Evolutionary conservation across 2,888 invertebrate species (phyloP).

Genomic region (Hirtodrosophila duncani): DNA sequence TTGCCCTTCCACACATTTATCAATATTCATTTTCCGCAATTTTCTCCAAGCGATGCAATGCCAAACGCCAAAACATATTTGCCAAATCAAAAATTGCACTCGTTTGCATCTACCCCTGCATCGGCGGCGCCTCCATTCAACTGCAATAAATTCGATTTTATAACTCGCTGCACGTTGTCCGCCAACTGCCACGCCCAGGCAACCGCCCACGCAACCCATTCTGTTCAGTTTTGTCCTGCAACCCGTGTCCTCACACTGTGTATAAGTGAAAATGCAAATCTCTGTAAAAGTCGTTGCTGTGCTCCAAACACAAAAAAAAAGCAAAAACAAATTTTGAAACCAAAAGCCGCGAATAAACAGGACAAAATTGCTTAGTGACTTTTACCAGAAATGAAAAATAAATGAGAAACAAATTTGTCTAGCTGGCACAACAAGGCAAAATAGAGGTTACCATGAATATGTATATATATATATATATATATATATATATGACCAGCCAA

Average conservation of each 20-base stretch:
- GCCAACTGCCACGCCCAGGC: not conserved
- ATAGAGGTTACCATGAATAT: slow-evolving; percentile 5
- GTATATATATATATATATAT: too few relatives aligned
- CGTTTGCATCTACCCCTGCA: not conserved
- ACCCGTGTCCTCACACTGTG: too few relatives aligned
- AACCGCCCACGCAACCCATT: not conserved
- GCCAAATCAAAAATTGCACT: slow-evolving; percentile 60
- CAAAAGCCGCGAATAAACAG: slow-evolving; percentile 23
- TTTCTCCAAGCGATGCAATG: too few relatives aligned
- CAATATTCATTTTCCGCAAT: slow-evolving; percentile 15
- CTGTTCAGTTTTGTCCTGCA: not conserved
- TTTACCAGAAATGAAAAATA: slow-evolving; percentile 29
- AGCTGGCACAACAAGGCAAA: slow-evolving; percentile 14
- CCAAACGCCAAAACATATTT: slow-evolving; percentile 39
- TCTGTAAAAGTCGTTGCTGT: slow-evolving; percentile 19
- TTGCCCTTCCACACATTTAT: slow-evolving; percentile 3
- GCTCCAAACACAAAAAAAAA: slow-evolving; percentile 29
- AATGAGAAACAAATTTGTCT: slow-evolving; percentile 17
- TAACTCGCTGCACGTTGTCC: slow-evolving; percentile 33
- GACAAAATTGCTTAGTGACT: slow-evolving; percentile 59
- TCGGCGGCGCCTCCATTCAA: slow-evolving; percentile 23
- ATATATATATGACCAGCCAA: too few relatives aligned
- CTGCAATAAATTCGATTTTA: slow-evolving; percentile 60
- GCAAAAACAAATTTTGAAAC: not conserved
- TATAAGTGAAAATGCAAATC: slow-evolving; percentile 45